Base-by-base conservation (phyloP, 2,888 invertebrate genomes). In the Eristalis tenax region DNA sequence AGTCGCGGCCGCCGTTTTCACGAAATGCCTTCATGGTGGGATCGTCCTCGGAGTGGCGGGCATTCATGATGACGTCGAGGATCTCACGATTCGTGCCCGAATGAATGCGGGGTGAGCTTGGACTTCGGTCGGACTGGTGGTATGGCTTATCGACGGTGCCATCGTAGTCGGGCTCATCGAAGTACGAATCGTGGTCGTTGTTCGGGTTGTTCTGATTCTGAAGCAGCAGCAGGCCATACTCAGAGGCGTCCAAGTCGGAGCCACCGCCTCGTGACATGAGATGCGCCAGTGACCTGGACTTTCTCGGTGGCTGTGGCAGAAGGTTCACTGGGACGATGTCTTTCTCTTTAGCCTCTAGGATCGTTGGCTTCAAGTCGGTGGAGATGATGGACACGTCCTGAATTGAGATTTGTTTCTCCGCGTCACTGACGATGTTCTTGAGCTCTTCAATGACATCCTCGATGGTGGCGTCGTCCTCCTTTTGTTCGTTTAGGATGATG, bases 391-490 rank as follows among this genome's bases (percentile, higher is more conserved):
- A 90, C 32, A 89, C 78, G 18, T 78, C 71, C 57, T 88, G 89
- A n/a, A 89, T 90, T 11, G 89, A 89, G 10, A 93, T 92, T 92
- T 96, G 95, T 0, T 96, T 95, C 92, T 97, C 97, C 0, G 97
- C 97, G 90, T 97, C 96, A 91, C 96, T 97, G 0, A 97, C 97
- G 86, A 97, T 97, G 90, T 97, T 97, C 88, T 96, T 94, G 50
- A 97, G 92, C 91, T 97, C 97, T 92, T 97, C 97, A 90, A 97
- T 97, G 1, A 97, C 97, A 93, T 97, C 97, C 90, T 97, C 97
- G 86, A 97, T 97, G 2, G 97, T 97, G 0, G 97, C 96, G 92
- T 97, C 82, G 94, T 91, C 90, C 93, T 94, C 0, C 94, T 82
- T 83, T 26, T 83, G 81, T 23, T 89, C 88, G 18, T 78, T 84